These are phyloP conservation scores for Trachurus trachurus DNA, from an alignment of 2,797 vertebrate species.

Conservation along the genomic window DNA sequence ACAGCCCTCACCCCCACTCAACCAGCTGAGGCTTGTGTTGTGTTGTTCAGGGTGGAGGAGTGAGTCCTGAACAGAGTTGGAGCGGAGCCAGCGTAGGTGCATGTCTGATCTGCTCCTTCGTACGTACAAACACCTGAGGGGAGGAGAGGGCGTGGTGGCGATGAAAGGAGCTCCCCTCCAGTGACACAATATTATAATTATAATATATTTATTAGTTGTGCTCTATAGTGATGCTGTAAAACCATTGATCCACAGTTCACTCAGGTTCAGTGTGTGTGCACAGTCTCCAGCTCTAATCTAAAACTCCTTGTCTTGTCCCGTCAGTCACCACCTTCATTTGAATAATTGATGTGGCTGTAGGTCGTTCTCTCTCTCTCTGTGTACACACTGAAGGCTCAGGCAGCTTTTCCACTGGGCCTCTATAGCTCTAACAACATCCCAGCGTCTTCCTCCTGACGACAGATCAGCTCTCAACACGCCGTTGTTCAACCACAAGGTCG, in stretches of 20 bases:
- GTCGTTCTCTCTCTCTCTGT: not conserved
- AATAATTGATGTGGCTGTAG: slow-evolving; percentile 24
- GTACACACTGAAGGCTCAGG: not conserved
- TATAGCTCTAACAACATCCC: slow-evolving; percentile 19
- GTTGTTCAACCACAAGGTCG: not conserved
- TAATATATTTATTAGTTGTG: not conserved
- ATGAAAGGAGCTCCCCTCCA: slow-evolving; percentile 11
- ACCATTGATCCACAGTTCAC: not conserved
- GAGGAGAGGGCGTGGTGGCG: not conserved
- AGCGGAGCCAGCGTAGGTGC: slow-evolving; percentile 41
- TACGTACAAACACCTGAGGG: not conserved
- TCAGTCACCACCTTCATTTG: not conserved
- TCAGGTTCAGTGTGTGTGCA: too few species aligned
- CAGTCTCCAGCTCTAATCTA: slow-evolving; percentile 3
- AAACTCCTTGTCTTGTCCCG: slow-evolving; percentile 2
- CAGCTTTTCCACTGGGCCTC: not conserved
- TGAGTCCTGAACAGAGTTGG: slow-evolving; percentile 12
- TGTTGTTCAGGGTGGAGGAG: slow-evolving; percentile 16
- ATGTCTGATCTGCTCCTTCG: slow-evolving; percentile 16
- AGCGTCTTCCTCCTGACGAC: not conserved
- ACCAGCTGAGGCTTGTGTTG: slow-evolving; percentile 49
- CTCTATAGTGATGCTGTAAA: too few species aligned
- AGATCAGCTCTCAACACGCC: not conserved
- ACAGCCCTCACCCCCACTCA: not conserved
- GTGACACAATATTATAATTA: slow-evolving; percentile 1